A percentile compares a stretch with the other conserved stretches of the same genome.
Evolutionary conservation across 2,888 invertebrate species (phyloP).

Genomic region (Eurois occulta): DNA sequence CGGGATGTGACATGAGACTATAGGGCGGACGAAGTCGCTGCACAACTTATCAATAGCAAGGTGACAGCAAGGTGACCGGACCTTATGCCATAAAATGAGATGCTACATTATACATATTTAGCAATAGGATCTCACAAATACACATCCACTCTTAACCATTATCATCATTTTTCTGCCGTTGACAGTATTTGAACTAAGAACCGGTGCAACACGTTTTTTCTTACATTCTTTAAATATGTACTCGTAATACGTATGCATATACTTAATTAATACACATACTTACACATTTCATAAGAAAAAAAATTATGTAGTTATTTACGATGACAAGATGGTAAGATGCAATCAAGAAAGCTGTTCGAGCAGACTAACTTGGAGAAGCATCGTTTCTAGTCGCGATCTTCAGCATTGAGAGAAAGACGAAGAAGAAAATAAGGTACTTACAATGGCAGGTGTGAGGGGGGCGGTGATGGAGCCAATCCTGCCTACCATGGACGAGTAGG

Average conservation of each 20-base stretch:
- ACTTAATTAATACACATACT: too few species aligned
- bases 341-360: neutral
- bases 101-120: neutral
- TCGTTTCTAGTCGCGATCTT: neutral
- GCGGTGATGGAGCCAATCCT: conserved; percentile 92
- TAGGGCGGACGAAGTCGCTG: neutral
- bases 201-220: neutral
- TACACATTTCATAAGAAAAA: too few species aligned
- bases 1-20: neutral
- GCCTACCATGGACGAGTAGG: conserved; percentile 92
- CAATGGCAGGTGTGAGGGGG: conserved; percentile 92
- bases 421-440: conserved; percentile 72
- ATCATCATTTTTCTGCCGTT: neutral
- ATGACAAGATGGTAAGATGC: neutral
- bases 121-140: neutral
- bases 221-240: too few species aligned
- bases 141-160: neutral
- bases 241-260: too few species aligned
- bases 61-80: neutral
- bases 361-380: too few species aligned
- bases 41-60: neutral
- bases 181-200: too few species aligned
- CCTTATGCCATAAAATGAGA: neutral
- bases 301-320: neutral
- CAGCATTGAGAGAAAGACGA: neutral